Conservation (phyloP, 2,888 invertebrate genomes). For the Rosalia funebris region DNA sequence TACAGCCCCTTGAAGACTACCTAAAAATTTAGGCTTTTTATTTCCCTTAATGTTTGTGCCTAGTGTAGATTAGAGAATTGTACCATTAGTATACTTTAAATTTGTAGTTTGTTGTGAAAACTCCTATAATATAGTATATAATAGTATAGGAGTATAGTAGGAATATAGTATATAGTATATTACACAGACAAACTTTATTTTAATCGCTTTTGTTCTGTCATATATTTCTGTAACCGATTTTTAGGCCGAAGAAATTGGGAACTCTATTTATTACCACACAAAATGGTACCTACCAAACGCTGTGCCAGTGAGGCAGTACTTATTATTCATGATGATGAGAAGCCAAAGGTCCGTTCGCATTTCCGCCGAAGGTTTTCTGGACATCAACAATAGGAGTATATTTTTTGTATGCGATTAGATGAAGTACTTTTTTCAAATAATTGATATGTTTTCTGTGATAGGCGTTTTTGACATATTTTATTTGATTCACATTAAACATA, state of each 20-base stretch:
- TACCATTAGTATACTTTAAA: no score
- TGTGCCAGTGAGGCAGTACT: neutral
- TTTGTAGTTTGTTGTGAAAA: no score
- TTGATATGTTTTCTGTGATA: no score
- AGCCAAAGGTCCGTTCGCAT: neutral
- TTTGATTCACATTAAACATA: neutral
- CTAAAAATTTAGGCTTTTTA: no score
- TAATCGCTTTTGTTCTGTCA: neutral
- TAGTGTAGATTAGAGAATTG: no score
- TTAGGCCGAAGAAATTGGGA: conserved; percentile 4
- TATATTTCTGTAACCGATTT: neutral
- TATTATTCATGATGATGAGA: neutral
- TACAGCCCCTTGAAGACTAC: no score
- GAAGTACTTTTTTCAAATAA: no score
- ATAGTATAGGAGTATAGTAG: no score
- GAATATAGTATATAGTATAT: no score
- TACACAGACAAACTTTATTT: neutral
- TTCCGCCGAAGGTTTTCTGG: neutral
- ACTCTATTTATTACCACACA: neutral
- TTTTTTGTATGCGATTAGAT: neutral
- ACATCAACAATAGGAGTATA: conserved; percentile 1
- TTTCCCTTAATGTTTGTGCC: no score
- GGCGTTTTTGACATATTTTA: no score
- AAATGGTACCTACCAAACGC: conserved; percentile 3
- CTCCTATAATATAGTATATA: no score